phyloP scores from a whole-genome alignment of 92 coral and sea anemone species.

The Epizoanthus fatuus region DNA sequence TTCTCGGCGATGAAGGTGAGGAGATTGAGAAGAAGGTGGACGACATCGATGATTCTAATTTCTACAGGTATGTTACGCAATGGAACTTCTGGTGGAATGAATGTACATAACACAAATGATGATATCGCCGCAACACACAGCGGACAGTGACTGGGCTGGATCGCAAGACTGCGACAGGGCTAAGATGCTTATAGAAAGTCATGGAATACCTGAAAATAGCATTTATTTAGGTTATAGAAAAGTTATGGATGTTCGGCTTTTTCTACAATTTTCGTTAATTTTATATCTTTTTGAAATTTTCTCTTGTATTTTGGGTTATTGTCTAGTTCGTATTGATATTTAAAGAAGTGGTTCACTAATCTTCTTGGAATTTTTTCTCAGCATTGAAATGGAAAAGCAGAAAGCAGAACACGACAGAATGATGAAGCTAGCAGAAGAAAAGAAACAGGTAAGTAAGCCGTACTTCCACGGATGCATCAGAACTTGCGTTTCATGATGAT shows the following conservation, averaged over 20 bases:
- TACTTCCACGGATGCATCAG: too few relatives aligned
- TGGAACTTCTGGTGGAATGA: not conserved
- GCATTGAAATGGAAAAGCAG: conserved; percentile 98
- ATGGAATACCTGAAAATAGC: too few relatives aligned
- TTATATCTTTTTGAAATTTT: not conserved
- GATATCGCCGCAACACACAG: too few relatives aligned
- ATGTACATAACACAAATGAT: not conserved
- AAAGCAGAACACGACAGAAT: conserved; percentile 99
- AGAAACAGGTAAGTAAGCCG: conserved; percentile 80
- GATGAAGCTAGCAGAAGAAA: conserved; percentile 98
- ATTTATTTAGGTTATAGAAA: too few relatives aligned
- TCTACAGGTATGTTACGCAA: conserved; percentile 77
- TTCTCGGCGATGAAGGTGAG: conserved; percentile 97
- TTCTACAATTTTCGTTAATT: too few relatives aligned
- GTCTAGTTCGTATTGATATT: too few relatives aligned
- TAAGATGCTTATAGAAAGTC: too few relatives aligned
- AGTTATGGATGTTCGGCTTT: too few relatives aligned
- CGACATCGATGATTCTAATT: conserved; percentile 96
- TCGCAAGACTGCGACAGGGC: too few relatives aligned
- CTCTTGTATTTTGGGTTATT: not conserved
- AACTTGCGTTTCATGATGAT: too few relatives aligned
- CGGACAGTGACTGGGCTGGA: too few relatives aligned
- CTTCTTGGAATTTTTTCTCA: conserved; percentile 14
- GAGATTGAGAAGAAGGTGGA: conserved; percentile 93
- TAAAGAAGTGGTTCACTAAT: not conserved